Evolutionary conservation across 2,797 vertebrate genomes (phyloP), one percentile per base, ranked within the genome.

Genomic region (Neostethus bicornis): DNA sequence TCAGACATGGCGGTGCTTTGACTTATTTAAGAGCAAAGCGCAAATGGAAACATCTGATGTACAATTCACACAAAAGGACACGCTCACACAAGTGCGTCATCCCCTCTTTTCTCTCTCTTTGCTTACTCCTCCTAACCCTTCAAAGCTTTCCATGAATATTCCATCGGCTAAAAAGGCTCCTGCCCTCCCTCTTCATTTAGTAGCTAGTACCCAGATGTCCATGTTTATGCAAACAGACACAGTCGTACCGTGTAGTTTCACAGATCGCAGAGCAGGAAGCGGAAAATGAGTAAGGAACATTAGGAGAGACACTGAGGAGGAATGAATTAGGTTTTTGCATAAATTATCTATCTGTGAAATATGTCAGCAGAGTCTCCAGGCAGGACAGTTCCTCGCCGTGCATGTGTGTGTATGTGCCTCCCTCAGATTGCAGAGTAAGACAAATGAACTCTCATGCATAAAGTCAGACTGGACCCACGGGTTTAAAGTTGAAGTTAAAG

Each of bases 111-210:
- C 35, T 61, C 51, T 41, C 46, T 31, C 48, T 11, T 34, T 66
- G 37, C 42, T 31, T 77, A 73, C 58, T 74, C 46, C 34, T 55
- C 19, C 28, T 54, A 60, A 75, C 77, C 80, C 82, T 68, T 73
- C 42, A 84, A 77, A 86, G 52, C 70, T 37, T 24, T n/a, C 51
- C 55, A 87, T 90, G 80, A 89, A 91, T 88, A 89, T 90, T 89
- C 85, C 70, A 85, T 76, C 73, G 70, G 47, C 54, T 60, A 58
- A 66, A 76, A 64, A 46, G 42, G 54, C 59, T 61, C 61, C 75
- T 66, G 63, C 54, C 67, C 69, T 57, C 50, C 42, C 45, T 65
- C 63, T 55, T 81, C 77, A 74, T 81, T 71, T 56, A 64, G 71
- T 73, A 66, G 88, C 75, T 81, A 67, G 56, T 77, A 89, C 54